Percentiles rank a stretch among this genome's conserved stretches.
Evolutionary conservation across 2,888 invertebrate species (phyloP).

Genomic region (Eupelmus urozonus): DNA sequence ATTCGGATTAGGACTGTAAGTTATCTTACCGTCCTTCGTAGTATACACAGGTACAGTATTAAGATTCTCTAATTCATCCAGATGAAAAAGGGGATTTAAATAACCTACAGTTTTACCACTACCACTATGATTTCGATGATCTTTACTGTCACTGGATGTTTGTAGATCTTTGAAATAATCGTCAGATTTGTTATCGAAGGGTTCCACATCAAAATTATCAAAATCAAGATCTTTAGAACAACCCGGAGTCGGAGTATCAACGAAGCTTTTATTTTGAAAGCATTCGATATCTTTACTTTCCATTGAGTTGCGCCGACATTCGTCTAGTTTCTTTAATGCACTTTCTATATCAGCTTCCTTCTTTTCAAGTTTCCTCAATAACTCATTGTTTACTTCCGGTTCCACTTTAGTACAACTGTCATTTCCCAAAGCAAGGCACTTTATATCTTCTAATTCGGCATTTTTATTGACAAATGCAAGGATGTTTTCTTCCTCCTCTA

Average conservation of each 20-base stretch:
- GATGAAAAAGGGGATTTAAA: constrained; percentile 68
- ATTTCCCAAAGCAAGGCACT: constrained; percentile 48
- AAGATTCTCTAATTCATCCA: constrained; percentile 68
- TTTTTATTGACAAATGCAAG: constrained; percentile 45
- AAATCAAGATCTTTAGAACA: constrained; percentile 64
- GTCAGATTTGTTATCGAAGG: constrained; percentile 60
- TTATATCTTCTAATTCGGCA: constrained; percentile 1
- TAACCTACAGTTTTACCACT: constrained; percentile 60
- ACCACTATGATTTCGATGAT: constrained; percentile 21
- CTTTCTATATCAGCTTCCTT: constrained; percentile 44
- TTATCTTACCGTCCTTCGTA: constrained; percentile 76
- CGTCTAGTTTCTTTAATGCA: constrained; percentile 42
- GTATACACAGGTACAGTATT: constrained; percentile 75
- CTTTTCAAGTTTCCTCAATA: constrained; percentile 49
- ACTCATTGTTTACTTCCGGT: constrained; percentile 10
- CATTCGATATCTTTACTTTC: constrained; percentile 43
- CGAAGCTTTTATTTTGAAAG: constrained; percentile 49
- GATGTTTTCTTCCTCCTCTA: constrained; percentile 28
- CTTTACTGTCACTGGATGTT: constrained; percentile 15
- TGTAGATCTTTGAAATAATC: constrained; percentile 47
- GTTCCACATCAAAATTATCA: constrained; percentile 66
- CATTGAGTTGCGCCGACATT: constrained; percentile 60
- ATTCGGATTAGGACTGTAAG: constrained; percentile 74
- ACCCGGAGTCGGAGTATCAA: constrained; percentile 54
- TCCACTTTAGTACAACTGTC: constrained; percentile 35